Evolutionary conservation across 2,113 vertebrate species (phyloP), one percentile per base, ranked within the genome.

Genomic region (Canis aureus): DNA sequence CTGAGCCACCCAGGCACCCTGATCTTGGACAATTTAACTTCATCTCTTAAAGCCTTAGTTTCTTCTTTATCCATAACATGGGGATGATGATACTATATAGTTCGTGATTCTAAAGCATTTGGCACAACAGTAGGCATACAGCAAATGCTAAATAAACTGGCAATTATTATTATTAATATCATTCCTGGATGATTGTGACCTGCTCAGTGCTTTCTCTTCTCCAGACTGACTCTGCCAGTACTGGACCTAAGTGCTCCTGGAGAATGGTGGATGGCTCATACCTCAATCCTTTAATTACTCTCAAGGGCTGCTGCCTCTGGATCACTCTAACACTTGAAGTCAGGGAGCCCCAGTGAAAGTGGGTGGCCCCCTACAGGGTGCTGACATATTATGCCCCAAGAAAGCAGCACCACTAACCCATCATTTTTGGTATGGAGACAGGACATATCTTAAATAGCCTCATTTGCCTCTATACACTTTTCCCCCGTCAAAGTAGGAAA

Each of bases 61-160:
- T 81, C 78, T 67, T 79, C 78, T 67, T 79, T 78, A 57, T 51
- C 8, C 49, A 59, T 79, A 32, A 80, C 17, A 35, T 25, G n/a
- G 25, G 22, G 59, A 32, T 83, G 80, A 92, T 81, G 55, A 69
- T 29, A 80, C 35, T 57, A 60, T 71, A 35, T 32, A 66, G 89
- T 23, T 78, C 43, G 4, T 74, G 55, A 32, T 85, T 92, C 9
- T n/a, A 67, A 92, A 87, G 15, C 51, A 79, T 74, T 92, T 90
- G 64, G 55, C 25, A 38, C 60, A 27, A 80, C 64, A 29, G 57
- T 89, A 49, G 43, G 16, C 22, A 85, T 83, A 78, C 23, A 97
- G 51, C 32, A 96, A 81, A 51, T 92, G 87, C 60, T 86, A 83
- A 96, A n/a, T 86, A 89, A 91, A 89, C n/a, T 35, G 67, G 53